Conservation (phyloP, 2,888 invertebrate species). For the Dynastes grantii region DNA sequence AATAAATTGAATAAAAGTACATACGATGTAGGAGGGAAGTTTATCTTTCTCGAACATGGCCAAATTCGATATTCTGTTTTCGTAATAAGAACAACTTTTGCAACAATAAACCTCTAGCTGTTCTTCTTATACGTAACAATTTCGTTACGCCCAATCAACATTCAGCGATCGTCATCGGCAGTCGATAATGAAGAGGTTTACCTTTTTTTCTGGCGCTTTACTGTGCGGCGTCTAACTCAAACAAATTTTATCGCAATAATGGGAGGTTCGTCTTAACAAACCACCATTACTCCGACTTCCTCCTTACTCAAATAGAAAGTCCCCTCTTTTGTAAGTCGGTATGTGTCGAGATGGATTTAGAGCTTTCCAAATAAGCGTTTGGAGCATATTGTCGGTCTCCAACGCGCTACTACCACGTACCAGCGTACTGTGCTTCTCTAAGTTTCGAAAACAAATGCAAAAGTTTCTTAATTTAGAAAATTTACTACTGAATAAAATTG, state of each 20-base stretch:
- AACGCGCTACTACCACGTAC: neutral
- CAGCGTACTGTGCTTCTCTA: neutral
- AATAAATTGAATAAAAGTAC: constrained; percentile 28
- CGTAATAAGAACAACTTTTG: constrained; percentile 3
- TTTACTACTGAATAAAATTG: neutral
- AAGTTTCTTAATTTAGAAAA: constrained; percentile 16
- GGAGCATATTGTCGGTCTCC: neutral
- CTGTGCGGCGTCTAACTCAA: constrained; percentile 30
- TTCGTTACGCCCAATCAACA: constrained; percentile 2
- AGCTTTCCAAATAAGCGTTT: constrained; percentile 28
- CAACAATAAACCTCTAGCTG: constrained; percentile 4
- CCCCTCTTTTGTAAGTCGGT: constrained; percentile 35
- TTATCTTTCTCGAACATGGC: constrained; percentile 17
- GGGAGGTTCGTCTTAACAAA: constrained; percentile 19
- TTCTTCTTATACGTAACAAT: constrained; percentile 1
- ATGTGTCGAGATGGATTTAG: constrained; percentile 27
- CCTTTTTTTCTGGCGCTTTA: constrained; percentile 10
- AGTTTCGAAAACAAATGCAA: constrained; percentile 1
- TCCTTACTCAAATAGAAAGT: constrained; percentile 45
- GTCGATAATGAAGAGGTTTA: neutral
- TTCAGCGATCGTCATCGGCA: neutral
- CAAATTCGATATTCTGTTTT: constrained; percentile 17
- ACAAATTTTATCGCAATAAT: constrained; percentile 39
- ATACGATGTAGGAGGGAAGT: neutral
- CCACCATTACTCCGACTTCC: constrained; percentile 35